phyloP scores from a whole-genome alignment of 2,888 invertebrate genomes.

The Drosophila tanythrix region DNA sequence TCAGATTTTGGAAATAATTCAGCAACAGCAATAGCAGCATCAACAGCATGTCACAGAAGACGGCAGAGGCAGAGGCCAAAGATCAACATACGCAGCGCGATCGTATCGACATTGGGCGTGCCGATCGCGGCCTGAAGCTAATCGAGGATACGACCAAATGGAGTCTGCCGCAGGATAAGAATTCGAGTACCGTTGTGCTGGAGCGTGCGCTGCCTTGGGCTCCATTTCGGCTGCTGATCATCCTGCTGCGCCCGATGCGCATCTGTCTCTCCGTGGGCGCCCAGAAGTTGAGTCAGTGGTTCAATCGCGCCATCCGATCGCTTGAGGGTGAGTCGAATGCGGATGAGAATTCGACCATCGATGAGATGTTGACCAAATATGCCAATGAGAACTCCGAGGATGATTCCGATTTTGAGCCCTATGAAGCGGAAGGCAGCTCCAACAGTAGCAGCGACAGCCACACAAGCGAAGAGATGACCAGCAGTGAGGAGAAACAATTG shows the following conservation, averaged over 20 bases:
- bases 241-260: constrained; percentile 77
- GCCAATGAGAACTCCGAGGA: constrained; percentile 75
- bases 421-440: constrained; percentile 48
- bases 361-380: constrained; percentile 79
- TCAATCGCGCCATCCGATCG: constrained; percentile 69
- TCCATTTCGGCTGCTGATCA: constrained; percentile 80
- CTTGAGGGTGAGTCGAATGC: constrained; percentile 58
- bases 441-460: constrained; percentile 29
- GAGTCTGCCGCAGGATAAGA: constrained; percentile 81
- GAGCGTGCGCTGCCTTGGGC: constrained; percentile 83
- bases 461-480: constrained; percentile 54
- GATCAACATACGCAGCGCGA: constrained; percentile 59
- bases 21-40: constrained; percentile 24
- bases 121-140: constrained; percentile 74
- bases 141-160: constrained; percentile 84
- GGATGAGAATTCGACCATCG: constrained; percentile 68
- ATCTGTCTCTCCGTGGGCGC: constrained; percentile 76
- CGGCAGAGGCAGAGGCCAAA: constrained; percentile 42
- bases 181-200: constrained; percentile 41
- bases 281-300: constrained; percentile 60
- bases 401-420: constrained; percentile 81
- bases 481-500: constrained; percentile 38
- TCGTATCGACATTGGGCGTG: constrained; percentile 69
- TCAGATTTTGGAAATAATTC: background rate
- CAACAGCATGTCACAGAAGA: constrained; percentile 61